Evolutionary conservation across 2,888 invertebrate genomes (phyloP).

Genomic region (Trilocha varians): DNA sequence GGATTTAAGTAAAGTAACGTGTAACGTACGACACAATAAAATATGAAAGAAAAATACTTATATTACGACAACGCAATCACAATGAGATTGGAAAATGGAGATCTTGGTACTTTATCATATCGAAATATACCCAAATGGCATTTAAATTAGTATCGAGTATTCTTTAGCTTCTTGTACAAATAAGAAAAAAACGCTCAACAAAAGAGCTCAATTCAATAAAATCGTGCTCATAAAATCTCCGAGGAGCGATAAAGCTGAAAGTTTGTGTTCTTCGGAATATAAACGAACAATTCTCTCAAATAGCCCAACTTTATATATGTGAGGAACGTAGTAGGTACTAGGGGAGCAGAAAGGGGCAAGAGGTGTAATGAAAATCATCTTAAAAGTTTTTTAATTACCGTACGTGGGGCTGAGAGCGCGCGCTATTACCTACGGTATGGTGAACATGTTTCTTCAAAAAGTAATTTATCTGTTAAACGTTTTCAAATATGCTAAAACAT

Average conservation of each 20-base stretch:
- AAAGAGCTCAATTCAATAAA: constrained; percentile 37
- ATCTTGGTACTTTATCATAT: too few relatives aligned
- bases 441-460: neutral
- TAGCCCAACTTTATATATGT: neutral
- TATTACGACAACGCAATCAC: too few relatives aligned
- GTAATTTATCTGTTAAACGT: too few relatives aligned
- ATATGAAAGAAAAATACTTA: too few relatives aligned
- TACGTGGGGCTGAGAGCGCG: constrained; percentile 3
- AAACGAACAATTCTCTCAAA: neutral
- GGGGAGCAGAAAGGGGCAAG: constrained; percentile 4
- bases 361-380: constrained; percentile 17
- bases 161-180: too few relatives aligned
- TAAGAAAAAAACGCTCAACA: neutral
- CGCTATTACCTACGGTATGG: neutral
- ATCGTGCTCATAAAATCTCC: constrained; percentile 27
- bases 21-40: too few relatives aligned
- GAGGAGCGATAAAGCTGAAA: constrained; percentile 30
- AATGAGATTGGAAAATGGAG: too few relatives aligned
- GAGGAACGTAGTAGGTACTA: neutral
- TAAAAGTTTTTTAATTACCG: constrained; percentile 26
- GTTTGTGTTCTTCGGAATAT: constrained; percentile 23
- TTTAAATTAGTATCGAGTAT: too few relatives aligned
- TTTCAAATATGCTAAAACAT: too few relatives aligned
- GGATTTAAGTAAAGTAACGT: too few relatives aligned
- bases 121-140: too few relatives aligned